Base-by-base conservation (phyloP, 2,888 invertebrate species). In the Cerastis leucographa region DNA sequence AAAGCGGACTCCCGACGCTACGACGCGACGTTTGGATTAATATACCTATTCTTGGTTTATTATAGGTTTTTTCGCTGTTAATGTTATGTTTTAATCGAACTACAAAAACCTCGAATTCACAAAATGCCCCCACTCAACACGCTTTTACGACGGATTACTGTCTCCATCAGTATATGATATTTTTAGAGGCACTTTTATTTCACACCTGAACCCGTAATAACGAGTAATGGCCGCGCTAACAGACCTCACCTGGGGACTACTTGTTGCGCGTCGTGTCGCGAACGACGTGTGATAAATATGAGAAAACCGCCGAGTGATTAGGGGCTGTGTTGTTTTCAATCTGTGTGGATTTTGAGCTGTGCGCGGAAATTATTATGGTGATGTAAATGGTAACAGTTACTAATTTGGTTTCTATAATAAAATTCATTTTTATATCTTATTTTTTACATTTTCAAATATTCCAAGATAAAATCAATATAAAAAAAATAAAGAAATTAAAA, bases 151-250 rank as follows among this genome's bases (percentile, higher is more conserved):
- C 54, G 14, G 59, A 81, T 84, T 62, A 84, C 62, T 44, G 46
- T 42, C 59, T 35, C 25, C 70, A 42, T n/a, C 42, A 76, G 54
- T 75, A 44, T 42, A 82, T 71, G 25, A 84, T 71, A 56, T 69
- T 71, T 79, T 85, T 68, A 71, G 72, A 62, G 62, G 44, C 66
- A 72, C 76, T 85, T 83, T 85, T 76, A 85, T 84, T 51, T 71
- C 54, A 54, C 85, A 85, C 71, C 81, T 83, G 81, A 54, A 56
- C 35, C 65, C 17, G 42, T 62, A 85, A 84, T 71, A 70, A 71
- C 65, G 46, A 22, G 44, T 76, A 80, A 83, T 81, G 46, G 49
- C 49, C 22, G 14, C 14, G 67, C 80, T 74, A 64, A 84, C 40
- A 70, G 68, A 65, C 71, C 22, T 69, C 65, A 46, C 70, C 70